Evolutionary conservation across 1,140 invertebrate species (phyloP).

Genomic region (Sinonovacula constricta): DNA sequence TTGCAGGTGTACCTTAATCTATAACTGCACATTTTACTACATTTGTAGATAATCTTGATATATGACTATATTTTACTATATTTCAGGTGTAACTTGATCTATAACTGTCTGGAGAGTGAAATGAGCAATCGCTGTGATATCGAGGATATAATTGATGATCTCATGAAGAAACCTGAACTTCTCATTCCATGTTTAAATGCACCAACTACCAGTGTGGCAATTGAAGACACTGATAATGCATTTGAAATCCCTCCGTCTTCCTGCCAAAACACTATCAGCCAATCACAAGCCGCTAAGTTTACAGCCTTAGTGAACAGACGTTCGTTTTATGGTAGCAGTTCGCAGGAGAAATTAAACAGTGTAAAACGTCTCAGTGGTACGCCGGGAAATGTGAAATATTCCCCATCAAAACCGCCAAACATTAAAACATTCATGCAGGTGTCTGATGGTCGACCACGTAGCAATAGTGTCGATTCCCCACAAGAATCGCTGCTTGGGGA

Average conservation of each 20-base stretch:
- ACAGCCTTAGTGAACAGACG: conserved; percentile 54
- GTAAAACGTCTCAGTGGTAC: conserved; percentile 58
- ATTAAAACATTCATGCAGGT: conserved; percentile 57
- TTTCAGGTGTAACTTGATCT: conserved; percentile 87
- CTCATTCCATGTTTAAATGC: conserved; percentile 88
- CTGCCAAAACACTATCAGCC: conserved; percentile 61
- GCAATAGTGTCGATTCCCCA: conserved; percentile 61
- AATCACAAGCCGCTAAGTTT: conserved; percentile 54
- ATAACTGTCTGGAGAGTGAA: conserved; percentile 87
- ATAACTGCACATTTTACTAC: too few species aligned
- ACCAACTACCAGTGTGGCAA: conserved; percentile 85
- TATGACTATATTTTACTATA: too few species aligned
- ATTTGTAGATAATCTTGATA: too few species aligned
- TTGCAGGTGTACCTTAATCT: too few species aligned
- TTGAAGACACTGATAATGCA: conserved; percentile 81
- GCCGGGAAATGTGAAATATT: conserved; percentile 43
- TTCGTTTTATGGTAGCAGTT: conserved; percentile 50
- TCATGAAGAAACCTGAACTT: conserved; percentile 87
- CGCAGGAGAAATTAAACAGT: conserved; percentile 56
- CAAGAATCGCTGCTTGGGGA: conserved; percentile 42
- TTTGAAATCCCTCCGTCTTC: conserved; percentile 78
- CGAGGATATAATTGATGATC: conserved; percentile 87
- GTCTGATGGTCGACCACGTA: conserved; percentile 43
- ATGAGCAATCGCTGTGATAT: conserved; percentile 86
- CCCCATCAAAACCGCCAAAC: conserved; percentile 41